Percentiles rank a stretch among this genome's conserved stretches.
Conservation (phyloP, 2,113 vertebrate species). For the Dipodomys merriami region DNA sequence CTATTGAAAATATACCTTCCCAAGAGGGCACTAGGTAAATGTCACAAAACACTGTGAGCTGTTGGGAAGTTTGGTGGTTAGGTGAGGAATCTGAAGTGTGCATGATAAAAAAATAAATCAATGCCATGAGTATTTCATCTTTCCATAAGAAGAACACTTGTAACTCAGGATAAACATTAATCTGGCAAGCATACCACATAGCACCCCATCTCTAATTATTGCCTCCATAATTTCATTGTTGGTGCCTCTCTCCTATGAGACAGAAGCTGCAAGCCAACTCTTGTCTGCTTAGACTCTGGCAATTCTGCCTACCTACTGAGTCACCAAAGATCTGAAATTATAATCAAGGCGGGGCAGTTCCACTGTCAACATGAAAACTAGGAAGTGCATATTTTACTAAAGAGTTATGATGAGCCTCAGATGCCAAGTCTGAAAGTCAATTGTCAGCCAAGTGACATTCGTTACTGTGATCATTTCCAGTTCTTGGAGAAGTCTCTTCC, state of each 20-base stretch:
- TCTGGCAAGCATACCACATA: neutral
- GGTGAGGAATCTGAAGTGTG: neutral
- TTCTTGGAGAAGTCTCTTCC: neutral
- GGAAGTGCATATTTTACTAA: conserved; percentile 36
- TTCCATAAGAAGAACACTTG: neutral
- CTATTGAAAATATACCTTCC: conserved; percentile 28
- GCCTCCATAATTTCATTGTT: neutral
- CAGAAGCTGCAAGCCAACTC: conserved; percentile 2
- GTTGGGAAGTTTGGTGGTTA: neutral
- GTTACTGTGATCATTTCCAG: neutral
- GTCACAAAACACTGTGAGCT: neutral
- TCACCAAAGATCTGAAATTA: conserved; percentile 48
- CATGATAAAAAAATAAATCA: neutral
- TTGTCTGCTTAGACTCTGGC: neutral
- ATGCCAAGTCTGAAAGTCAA: conserved; percentile 18
- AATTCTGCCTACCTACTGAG: neutral
- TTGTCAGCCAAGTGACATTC: conserved; percentile 33
- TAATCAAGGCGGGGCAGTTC: conserved; percentile 1
- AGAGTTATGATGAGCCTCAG: conserved; percentile 43
- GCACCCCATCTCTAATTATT: neutral
- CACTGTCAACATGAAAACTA: conserved; percentile 19
- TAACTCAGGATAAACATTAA: neutral
- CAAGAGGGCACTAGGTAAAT: neutral
- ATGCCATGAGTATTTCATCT: neutral
- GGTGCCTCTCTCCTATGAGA: neutral